phyloP scores from a whole-genome alignment of 2,888 invertebrate species.

The Teinopalpus imperialis region DNA sequence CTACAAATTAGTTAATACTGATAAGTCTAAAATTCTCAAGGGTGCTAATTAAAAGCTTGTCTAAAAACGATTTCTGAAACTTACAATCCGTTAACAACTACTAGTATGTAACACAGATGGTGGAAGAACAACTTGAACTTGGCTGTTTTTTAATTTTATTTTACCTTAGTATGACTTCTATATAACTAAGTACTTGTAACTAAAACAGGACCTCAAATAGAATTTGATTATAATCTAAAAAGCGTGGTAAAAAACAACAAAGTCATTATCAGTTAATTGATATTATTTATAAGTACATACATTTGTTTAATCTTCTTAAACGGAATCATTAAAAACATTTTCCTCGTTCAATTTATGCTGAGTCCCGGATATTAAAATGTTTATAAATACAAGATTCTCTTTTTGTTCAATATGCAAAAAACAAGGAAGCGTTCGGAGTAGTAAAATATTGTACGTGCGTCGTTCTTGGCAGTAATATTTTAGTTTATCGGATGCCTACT shows the following conservation, averaged over 20 bases:
- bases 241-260: constrained; percentile 1
- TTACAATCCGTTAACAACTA: no score
- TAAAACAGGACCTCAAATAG: no score
- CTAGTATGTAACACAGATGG: no score
- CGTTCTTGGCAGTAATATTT: constrained; percentile 10
- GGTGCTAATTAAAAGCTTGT: no score
- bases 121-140: no score
- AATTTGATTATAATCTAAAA: constrained; percentile 1
- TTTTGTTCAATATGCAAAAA: constrained; percentile 33
- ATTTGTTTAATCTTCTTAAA: no score
- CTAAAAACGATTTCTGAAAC: no score
- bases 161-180: no score
- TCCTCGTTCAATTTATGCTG: constrained; percentile 1
- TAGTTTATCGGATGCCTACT: constrained; percentile 17
- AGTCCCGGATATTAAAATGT: constrained; percentile 33
- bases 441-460: constrained; percentile 36
- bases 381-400: constrained; percentile 11
- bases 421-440: constrained; percentile 49
- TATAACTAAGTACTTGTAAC: no score
- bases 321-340: constrained; percentile 4
- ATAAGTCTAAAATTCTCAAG: no score
- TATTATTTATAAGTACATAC: background rate
- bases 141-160: no score
- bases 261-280: constrained; percentile 1
- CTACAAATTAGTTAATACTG: no score